Base-by-base conservation (phyloP, 2,113 vertebrate genomes). In the Erpornis zantholeuca region DNA sequence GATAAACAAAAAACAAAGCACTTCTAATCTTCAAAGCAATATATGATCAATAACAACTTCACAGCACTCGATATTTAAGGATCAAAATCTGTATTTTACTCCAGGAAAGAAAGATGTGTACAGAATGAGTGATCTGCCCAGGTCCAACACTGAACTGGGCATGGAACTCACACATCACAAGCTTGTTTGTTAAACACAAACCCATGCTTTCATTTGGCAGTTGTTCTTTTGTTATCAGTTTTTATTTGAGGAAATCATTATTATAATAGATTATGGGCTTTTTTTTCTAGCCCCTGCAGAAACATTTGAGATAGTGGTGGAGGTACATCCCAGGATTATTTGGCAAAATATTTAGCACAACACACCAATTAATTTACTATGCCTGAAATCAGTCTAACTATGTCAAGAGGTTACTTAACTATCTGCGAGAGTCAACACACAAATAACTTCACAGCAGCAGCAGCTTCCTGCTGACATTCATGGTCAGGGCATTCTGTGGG, bases 1-100 rank as follows among this genome's bases (percentile, higher is more conserved):
- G 54, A 87, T 82, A 95, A 96, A 96, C 91, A 95, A 85, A 95
- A 95, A 87, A 7, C 93, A 97, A 95, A 94, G 94, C 54, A 40
- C 82, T 90, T 94, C 87, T 90, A 85, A 95, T 96, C 93, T 94
- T 96, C 87, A 96, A 91, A 96, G 91, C 68, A 24, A 33, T 4
- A 15, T 50, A 77, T 50, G 78, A 94, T 92, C 89, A 96, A 54
- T 92, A 94, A 89, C 57, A 94, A 87, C 93, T 95, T 94, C 86
- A 89, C 6, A 87, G 73, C 84, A 72, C 63, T 91, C 3, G 0
- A 82, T 87, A 94, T 29, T 76, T 70, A 73, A 87, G 84, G 47
- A 92, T 59, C 54, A 59, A 31, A 85, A 96, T 94, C 87, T 79
- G 68, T 85, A 38, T 91, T 91, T 91, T 70, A 90, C 54, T 91